Conservation (phyloP, 30 jellyfish, hydroid and myxozoan species). For the Phacellophora camtschatica region DNA sequence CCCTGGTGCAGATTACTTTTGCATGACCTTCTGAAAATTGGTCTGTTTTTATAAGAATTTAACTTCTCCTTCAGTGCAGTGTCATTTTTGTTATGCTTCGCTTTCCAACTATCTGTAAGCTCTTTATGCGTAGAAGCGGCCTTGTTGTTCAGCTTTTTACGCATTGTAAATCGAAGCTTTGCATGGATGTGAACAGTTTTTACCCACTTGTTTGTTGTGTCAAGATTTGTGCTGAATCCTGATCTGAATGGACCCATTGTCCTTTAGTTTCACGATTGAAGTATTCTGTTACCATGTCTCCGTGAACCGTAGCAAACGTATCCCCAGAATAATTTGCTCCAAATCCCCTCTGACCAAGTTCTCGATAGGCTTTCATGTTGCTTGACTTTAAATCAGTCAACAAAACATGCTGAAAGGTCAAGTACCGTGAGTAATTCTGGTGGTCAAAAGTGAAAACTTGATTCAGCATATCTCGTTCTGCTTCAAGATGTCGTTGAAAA, state of each 20-base stretch:
- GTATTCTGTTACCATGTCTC: not conserved
- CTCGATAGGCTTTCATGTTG: not conserved
- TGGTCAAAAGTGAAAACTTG: too few species aligned
- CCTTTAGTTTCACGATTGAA: not conserved
- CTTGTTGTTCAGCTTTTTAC: not conserved
- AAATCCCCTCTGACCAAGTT: not conserved
- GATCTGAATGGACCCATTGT: not conserved
- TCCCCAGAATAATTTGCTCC: not conserved
- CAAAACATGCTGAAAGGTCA: not conserved
- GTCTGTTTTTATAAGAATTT: not conserved
- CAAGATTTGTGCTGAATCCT: not conserved
- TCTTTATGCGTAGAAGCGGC: not conserved
- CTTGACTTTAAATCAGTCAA: not conserved
- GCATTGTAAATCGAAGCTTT: constrained; percentile 6
- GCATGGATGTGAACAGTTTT: too few species aligned
- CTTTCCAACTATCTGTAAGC: not conserved
- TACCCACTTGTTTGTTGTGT: too few species aligned
- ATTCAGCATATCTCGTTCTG: not conserved
- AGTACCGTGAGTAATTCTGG: constrained; percentile 25
- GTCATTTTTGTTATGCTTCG: not conserved
- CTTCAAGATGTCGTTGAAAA: constrained; percentile 7
- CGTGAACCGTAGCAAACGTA: not conserved
- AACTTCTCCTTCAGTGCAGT: not conserved
- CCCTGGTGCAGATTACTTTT: not conserved
- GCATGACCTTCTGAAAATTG: not conserved